Evolutionary conservation across 2,113 vertebrate genomes (phyloP).

Genomic region (Lipophrys pholis): DNA sequence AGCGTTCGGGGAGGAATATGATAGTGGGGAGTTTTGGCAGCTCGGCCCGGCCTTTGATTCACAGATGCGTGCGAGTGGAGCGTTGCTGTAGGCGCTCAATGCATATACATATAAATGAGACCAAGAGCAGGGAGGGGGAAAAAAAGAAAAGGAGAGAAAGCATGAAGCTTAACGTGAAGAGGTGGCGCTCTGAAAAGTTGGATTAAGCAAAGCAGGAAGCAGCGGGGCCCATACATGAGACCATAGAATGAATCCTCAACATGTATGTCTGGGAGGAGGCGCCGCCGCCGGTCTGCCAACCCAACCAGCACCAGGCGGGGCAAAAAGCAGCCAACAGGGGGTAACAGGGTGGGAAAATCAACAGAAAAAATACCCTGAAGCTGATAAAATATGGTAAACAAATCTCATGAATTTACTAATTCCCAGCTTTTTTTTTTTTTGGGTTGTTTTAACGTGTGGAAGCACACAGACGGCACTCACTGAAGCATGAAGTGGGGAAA

Average conservation of each 20-base stretch:
- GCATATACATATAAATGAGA: conserved; percentile 79
- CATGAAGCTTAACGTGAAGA: conserved; percentile 75
- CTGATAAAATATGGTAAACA: conserved; percentile 15
- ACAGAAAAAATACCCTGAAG: conserved; percentile 23
- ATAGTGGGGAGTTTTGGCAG: conserved; percentile 55
- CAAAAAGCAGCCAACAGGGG: neutral
- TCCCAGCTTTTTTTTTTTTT: neutral
- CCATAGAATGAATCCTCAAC: conserved; percentile 39
- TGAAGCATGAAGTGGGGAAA: neutral
- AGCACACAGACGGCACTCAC: neutral
- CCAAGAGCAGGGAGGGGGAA: conserved; percentile 42
- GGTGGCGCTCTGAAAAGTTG: conserved; percentile 66
- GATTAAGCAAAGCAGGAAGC: conserved; percentile 77
- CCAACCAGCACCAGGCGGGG: conserved; percentile 21
- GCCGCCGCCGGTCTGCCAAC: neutral
- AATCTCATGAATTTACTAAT: conserved; percentile 26
- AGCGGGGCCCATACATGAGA: conserved; percentile 40
- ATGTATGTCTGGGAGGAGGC: conserved; percentile 41
- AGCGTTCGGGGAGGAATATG: conserved; percentile 48
- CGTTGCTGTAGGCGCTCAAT: conserved; percentile 73
- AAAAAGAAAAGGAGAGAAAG: conserved; percentile 54
- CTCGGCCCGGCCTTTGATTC: conserved; percentile 61
- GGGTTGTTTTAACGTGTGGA: neutral
- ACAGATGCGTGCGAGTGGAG: conserved; percentile 63
- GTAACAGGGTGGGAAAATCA: neutral